phyloP scores from a whole-genome alignment of 2,797 vertebrate species.

The Pantherophis vulpinus region DNA sequence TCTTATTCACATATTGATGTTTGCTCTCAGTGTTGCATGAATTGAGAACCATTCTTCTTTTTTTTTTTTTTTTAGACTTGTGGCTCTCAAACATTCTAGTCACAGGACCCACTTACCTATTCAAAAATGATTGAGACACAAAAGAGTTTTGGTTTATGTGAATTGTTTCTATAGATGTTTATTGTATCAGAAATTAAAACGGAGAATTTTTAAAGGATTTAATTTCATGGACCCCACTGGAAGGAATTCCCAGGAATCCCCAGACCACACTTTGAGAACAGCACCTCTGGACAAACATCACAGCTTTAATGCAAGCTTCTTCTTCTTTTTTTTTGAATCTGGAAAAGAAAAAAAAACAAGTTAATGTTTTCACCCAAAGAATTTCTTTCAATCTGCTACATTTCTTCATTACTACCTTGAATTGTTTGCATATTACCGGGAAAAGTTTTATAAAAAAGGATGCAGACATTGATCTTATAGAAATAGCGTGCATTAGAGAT shows the following conservation, averaged over 20 bases:
- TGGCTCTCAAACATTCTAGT: neutral
- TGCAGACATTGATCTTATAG: conserved; percentile 47
- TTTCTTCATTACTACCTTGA: conserved; percentile 49
- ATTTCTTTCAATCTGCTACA: conserved; percentile 57
- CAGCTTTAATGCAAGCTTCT: conserved; percentile 44
- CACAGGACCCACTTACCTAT: neutral
- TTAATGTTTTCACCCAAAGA: conserved; percentile 46
- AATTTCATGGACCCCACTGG: neutral
- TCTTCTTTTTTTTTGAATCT: conserved; percentile 25
- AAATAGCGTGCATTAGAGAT: conserved; percentile 45
- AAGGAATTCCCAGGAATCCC: neutral
- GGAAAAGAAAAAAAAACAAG: conserved; percentile 44
- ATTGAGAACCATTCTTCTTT: conserved; percentile 26
- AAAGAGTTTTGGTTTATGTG: neutral
- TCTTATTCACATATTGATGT: neutral
- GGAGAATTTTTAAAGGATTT: neutral
- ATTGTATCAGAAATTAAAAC: neutral
- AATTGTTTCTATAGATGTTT: neutral
- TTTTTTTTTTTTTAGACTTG: neutral
- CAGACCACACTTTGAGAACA: neutral
- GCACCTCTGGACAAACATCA: neutral
- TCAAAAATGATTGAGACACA: neutral
- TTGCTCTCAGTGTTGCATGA: conserved; percentile 1
- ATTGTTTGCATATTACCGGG: conserved; percentile 57
- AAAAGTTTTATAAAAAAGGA: conserved; percentile 48